Evolutionary conservation across 2,113 vertebrate species (phyloP).

Genomic region (Emberiza fucata): DNA sequence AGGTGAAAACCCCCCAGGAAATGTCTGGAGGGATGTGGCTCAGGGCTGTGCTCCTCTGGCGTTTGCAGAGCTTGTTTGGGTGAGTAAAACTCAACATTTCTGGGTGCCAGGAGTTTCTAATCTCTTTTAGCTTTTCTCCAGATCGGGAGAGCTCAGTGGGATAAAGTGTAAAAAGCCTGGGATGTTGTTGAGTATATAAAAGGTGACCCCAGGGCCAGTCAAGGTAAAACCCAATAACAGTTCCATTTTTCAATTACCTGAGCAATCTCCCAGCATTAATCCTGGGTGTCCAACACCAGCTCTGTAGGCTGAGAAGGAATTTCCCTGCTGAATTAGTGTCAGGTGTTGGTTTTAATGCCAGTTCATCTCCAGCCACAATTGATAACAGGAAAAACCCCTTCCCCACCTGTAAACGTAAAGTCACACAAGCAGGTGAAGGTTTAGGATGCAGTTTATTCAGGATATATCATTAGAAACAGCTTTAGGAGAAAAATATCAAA

Average conservation of each 20-base stretch:
- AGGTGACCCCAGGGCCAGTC: background rate
- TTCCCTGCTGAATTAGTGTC: constrained; percentile 1
- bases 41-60: background rate
- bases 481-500: background rate
- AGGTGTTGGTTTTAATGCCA: background rate
- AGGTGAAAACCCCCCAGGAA: background rate
- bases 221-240: background rate
- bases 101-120: background rate
- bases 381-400: background rate
- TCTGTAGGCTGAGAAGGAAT: background rate
- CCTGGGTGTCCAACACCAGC: background rate
- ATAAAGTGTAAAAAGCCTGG: background rate
- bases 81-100: background rate
- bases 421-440: background rate
- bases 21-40: background rate
- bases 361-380: background rate
- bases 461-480: background rate
- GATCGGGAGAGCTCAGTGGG: background rate
- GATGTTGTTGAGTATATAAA: background rate
- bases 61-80: background rate
- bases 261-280: background rate
- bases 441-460: background rate
- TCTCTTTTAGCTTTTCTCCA: background rate
- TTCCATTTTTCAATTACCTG: background rate
- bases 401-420: background rate